These are phyloP conservation scores for Pristionchus japonicus DNA, from an alignment of 2,888 invertebrate genomes.

Conservation along the genomic window DNA sequence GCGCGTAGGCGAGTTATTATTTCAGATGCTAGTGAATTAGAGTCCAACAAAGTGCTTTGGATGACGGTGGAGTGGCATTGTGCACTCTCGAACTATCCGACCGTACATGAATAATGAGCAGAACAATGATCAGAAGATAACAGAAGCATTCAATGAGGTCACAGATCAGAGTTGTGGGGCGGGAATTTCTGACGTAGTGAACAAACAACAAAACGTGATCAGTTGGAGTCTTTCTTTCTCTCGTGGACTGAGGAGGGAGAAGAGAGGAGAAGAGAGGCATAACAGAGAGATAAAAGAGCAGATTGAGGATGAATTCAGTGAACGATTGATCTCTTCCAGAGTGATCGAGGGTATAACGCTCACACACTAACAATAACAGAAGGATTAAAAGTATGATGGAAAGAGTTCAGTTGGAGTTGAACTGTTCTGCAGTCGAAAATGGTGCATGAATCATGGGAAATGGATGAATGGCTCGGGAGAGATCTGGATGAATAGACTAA, in stretches of 20 bases:
- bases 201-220: conserved; percentile 29
- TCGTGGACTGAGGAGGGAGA: no score
- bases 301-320: neutral
- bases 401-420: neutral
- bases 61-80: no score
- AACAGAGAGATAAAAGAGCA: conserved; percentile 8
- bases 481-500: neutral
- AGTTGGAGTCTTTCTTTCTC: neutral
- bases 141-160: neutral
- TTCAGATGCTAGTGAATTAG: no score
- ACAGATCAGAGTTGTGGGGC: conserved; percentile 1
- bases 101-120: neutral
- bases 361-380: neutral
- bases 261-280: neutral
- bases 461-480: neutral
- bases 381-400: neutral
- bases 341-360: neutral
- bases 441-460: neutral
- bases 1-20: neutral
- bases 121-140: neutral
- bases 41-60: no score
- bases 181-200: neutral
- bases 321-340: neutral
- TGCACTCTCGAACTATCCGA: neutral
- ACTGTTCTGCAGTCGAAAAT: neutral